A percentile compares a stretch with the other conserved stretches of the same genome.
These are phyloP conservation scores for Drosophila paranaensis DNA, from an alignment of 2,888 invertebrate genomes.

Conservation along the genomic window DNA sequence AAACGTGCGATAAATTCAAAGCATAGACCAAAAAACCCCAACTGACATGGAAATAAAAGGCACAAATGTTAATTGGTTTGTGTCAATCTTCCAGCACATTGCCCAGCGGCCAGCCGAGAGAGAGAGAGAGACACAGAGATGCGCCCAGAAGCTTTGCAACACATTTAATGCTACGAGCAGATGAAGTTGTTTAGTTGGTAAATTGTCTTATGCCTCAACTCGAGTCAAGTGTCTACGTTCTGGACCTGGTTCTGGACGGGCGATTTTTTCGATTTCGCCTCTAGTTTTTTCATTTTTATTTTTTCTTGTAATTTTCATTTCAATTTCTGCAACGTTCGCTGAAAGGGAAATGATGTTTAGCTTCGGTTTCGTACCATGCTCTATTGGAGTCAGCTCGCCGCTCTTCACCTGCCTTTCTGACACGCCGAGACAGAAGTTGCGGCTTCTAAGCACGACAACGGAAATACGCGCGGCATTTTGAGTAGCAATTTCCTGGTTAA, in stretches of 20 bases:
- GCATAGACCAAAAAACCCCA: slow-evolving; percentile 59
- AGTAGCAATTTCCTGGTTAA: slow-evolving; percentile 69
- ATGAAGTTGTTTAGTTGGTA: slow-evolving; percentile 79
- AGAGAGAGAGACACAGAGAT: background rate
- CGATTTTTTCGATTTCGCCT: slow-evolving; percentile 51
- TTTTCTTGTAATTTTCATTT: slow-evolving; percentile 75
- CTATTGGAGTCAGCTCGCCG: slow-evolving; percentile 64
- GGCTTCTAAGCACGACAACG: slow-evolving; percentile 56
- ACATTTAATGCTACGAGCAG: slow-evolving; percentile 68
- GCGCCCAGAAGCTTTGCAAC: slow-evolving; percentile 51
- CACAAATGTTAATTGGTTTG: slow-evolving; percentile 83
- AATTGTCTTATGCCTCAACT: slow-evolving; percentile 64
- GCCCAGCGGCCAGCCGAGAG: slow-evolving; percentile 36
- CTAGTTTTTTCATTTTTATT: slow-evolving; percentile 6
- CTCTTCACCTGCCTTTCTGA: slow-evolving; percentile 54
- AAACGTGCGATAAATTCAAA: slow-evolving; percentile 82
- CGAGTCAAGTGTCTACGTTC: slow-evolving; percentile 30
- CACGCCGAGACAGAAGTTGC: slow-evolving; percentile 46
- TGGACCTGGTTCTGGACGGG: slow-evolving; percentile 39
- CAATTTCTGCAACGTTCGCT: slow-evolving; percentile 73
- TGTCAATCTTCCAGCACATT: slow-evolving; percentile 78
- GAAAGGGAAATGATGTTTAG: slow-evolving; percentile 77
- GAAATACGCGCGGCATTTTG: slow-evolving; percentile 72
- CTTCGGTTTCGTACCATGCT: slow-evolving; percentile 45
- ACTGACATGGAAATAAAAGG: slow-evolving; percentile 77